phyloP scores from a whole-genome alignment of 2,797 vertebrate species.

The Champsocephalus esox region DNA sequence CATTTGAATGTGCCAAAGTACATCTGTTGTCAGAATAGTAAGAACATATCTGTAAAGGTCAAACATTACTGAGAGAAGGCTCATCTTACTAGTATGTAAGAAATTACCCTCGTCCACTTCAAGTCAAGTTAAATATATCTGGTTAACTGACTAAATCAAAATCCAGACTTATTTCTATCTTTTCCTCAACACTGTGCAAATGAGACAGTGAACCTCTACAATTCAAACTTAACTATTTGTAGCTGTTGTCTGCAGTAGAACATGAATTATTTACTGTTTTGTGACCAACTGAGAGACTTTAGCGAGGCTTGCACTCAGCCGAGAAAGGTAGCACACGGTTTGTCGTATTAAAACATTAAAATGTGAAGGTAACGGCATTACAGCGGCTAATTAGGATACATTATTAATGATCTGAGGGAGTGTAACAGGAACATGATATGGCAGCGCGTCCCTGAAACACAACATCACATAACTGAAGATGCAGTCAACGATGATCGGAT shows the following conservation, averaged over 20 bases:
- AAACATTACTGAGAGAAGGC: background rate
- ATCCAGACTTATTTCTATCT: background rate
- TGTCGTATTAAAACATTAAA: background rate
- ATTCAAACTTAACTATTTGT: background rate
- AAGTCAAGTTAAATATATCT: background rate
- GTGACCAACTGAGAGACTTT: background rate
- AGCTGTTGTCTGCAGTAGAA: background rate
- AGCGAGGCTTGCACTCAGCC: conserved; percentile 11
- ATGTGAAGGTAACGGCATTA: background rate
- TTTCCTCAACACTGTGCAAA: background rate
- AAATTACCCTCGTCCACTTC: background rate
- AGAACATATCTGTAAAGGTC: background rate
- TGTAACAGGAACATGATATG: conserved; percentile 20
- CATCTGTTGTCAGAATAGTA: background rate
- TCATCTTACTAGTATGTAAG: background rate
- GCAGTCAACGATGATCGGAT: conserved; percentile 7
- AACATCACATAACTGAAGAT: conserved; percentile 4
- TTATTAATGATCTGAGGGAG: conserved; percentile 7
- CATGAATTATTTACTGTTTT: conserved; percentile 21
- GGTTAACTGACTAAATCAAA: background rate
- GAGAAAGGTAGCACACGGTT: background rate
- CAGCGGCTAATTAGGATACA: conserved; percentile 11
- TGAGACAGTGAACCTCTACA: background rate
- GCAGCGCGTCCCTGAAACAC: conserved; percentile 18
- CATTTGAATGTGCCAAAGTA: background rate